Base-by-base conservation (phyloP, 2,888 invertebrate species). In the Volucella inanis region DNA sequence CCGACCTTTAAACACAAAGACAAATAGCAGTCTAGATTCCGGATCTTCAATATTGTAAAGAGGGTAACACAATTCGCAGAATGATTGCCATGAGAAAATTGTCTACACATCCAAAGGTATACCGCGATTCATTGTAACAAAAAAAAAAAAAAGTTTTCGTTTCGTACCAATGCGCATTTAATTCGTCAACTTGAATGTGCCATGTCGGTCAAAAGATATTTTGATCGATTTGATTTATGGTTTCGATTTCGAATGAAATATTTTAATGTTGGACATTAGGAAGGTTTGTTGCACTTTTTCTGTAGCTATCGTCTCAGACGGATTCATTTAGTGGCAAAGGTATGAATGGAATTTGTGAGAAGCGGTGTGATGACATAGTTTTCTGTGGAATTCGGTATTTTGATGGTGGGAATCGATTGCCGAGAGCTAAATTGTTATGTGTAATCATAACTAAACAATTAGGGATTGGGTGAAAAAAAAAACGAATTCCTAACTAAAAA, bases 171-270 rank as follows among this genome's bases (percentile, higher is more conserved):
- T 81, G 76, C 79, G 84, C 81, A 87, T 88, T 88, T 88, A 87
- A 88, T 87, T 79, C 87, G 88, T 88, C 88, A 88, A 87, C 87
- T 87, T 87, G 57, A 87, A 78, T 87, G 87, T 86, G 80, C 83
- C 31, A 31, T 31, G 31, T 2, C 82, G 70, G 50, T 47, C 45
- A 70, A 31, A 6, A 75, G 78, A 75, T 87, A 87, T 83, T 88
- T 88, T 88, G 88, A 88, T 86, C 79, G 88, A 82, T 87, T 88
- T 88, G 88, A 88, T 88, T 88, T 88, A 88, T 88, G 76, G 76
- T 43, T 70, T 38, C 49, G 62, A 77, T 78, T 70, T 57, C n/a
- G 65, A 81, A 77, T 70, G 72, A 88, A 87, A 87, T 88, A 88
- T 88, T 88, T 88, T 88, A 88, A 88, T 88, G 87, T 81, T 62